phyloP scores from a whole-genome alignment of 2,113 vertebrate species.

The Dolichotis patagonum region DNA sequence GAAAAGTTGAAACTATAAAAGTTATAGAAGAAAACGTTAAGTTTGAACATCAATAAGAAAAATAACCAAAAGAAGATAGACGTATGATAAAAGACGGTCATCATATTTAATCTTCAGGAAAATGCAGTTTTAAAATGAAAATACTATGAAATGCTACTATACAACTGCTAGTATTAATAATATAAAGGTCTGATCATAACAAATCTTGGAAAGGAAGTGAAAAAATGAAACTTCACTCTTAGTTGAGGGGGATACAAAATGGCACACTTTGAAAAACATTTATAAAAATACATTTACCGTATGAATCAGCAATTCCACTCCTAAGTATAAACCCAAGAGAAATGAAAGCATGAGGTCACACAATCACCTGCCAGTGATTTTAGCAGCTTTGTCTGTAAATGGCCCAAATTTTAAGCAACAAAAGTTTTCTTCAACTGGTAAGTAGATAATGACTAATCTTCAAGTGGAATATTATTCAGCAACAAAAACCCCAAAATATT shows the following conservation, averaged over 20 bases:
- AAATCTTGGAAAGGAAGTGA: not conserved
- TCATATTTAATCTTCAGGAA: not conserved
- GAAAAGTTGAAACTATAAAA: not conserved
- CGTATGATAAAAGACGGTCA: not conserved
- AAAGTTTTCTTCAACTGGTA: not conserved
- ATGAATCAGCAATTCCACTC: not conserved
- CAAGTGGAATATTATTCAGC: slow-evolving; percentile 4
- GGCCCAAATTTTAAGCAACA: not conserved
- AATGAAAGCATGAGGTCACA: not conserved
- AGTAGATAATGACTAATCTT: not conserved
- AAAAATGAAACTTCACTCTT: not conserved
- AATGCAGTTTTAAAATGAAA: not conserved
- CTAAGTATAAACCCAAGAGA: not conserved
- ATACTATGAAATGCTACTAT: not conserved
- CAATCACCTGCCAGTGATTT: not conserved
- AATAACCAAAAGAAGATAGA: not conserved
- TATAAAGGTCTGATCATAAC: not conserved
- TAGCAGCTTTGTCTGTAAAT: not conserved
- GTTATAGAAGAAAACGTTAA: not conserved
- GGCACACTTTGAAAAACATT: not conserved
- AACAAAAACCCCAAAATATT: not conserved
- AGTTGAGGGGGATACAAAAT: not conserved
- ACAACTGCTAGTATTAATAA: not conserved
- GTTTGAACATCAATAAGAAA: not conserved
- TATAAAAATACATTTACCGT: not conserved